A percentile compares a stretch with the other conserved stretches of the same genome.
Evolutionary conservation across 1,140 invertebrate species (phyloP).

Genomic region (Drosophila ironensis): DNA sequence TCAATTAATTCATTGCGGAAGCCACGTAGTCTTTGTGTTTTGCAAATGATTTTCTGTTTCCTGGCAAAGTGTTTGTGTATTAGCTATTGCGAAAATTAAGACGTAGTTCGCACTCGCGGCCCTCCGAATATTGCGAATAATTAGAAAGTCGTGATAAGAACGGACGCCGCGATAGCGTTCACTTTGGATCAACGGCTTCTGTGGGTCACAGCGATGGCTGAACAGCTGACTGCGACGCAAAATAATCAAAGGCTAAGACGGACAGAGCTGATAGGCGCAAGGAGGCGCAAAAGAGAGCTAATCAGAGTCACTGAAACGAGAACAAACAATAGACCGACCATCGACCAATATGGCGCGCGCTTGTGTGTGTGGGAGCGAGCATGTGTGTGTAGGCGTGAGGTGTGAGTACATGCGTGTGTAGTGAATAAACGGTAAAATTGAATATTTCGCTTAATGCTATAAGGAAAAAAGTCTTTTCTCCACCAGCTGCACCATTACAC

Average conservation of each 20-base stretch:
- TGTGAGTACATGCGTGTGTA: slow-evolving; percentile 32
- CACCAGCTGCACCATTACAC: slow-evolving; percentile 1
- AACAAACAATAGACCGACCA: slow-evolving; percentile 56
- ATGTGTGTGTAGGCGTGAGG: slow-evolving; percentile 7
- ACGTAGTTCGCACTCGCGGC: too few species aligned
- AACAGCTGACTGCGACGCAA: slow-evolving; percentile 58
- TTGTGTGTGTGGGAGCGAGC: slow-evolving; percentile 6
- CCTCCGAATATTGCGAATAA: too few species aligned
- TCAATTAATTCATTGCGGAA: too few species aligned
- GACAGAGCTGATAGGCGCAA: slow-evolving; percentile 3
- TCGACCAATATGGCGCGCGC: slow-evolving; percentile 62
- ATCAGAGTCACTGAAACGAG: slow-evolving; percentile 51
- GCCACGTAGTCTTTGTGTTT: too few species aligned
- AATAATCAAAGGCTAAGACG: slow-evolving; percentile 23
- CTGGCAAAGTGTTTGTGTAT: too few species aligned
- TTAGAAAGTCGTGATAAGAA: slow-evolving; percentile 20
- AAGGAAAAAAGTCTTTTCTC: slow-evolving; percentile 21
- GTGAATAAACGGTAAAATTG: slow-evolving; percentile 54
- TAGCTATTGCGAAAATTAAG: neutral
- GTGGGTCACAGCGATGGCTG: slow-evolving; percentile 60
- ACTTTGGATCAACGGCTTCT: slow-evolving; percentile 14
- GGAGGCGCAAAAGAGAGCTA: slow-evolving; percentile 21
- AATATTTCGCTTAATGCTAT: slow-evolving; percentile 23
- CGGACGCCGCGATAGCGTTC: slow-evolving; percentile 15
- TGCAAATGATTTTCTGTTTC: too few species aligned